Conservation (phyloP, 2,888 invertebrate species). For the Micropterix aruncella region DNA sequence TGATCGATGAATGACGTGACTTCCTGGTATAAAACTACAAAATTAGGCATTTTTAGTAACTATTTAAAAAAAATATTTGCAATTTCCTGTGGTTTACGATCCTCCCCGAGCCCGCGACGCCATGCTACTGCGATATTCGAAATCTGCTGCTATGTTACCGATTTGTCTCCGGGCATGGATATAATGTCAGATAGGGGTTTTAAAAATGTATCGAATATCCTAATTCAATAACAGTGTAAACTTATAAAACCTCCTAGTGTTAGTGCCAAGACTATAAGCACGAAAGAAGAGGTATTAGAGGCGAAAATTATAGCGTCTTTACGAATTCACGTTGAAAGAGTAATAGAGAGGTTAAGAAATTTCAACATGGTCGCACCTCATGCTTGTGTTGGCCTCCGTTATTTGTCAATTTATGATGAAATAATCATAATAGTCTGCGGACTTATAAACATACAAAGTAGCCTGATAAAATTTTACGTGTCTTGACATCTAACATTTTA, state of each 20-base stretch:
- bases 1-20: no score
- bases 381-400: neutral
- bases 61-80: no score
- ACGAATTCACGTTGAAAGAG: neutral
- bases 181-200: neutral
- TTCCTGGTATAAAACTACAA: no score
- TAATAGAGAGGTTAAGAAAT: neutral
- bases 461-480: no score
- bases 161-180: neutral
- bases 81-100: no score
- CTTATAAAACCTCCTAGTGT: neutral
- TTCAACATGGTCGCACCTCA: neutral
- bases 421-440: no score
- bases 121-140: neutral
- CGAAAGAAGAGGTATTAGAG: neutral
- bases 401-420: no score
- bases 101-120: no score
- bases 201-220: neutral
- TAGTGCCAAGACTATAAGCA: no score
- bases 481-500: no score
- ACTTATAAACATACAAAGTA: no score
- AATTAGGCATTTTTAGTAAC: no score
- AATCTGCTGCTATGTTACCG: neutral
- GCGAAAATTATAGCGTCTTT: neutral
- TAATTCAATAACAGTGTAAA: neutral